A percentile compares a stretch with the other conserved stretches of the same genome.
Conservation (phyloP, 2,888 invertebrate genomes). For the Tromatobia lineatoria region DNA sequence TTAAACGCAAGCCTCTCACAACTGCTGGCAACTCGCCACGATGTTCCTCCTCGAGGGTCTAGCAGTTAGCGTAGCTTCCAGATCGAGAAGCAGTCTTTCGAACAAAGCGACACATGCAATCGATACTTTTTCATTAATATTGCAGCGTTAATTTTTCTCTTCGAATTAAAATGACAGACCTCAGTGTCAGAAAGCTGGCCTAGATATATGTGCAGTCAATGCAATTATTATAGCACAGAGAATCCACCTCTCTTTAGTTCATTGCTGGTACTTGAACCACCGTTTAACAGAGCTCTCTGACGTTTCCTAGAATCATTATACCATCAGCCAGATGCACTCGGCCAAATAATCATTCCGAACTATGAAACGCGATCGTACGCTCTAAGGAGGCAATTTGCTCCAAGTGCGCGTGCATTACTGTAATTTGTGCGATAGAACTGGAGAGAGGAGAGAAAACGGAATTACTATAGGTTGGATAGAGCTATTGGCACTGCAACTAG, state of each 20-base stretch:
- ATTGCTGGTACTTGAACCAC: slow-evolving; percentile 13
- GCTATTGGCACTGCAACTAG: slow-evolving; percentile 33
- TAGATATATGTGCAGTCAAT: neutral
- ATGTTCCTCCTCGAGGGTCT: slow-evolving; percentile 55
- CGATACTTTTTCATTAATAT: slow-evolving; percentile 35
- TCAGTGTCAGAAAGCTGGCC: neutral
- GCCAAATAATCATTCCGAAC: slow-evolving; percentile 64
- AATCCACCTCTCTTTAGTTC: slow-evolving; percentile 38
- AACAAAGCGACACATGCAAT: slow-evolving; percentile 21
- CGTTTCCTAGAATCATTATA: slow-evolving; percentile 62
- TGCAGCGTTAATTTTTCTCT: neutral
- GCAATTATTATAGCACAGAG: neutral
- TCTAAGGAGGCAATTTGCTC: slow-evolving; percentile 66
- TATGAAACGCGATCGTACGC: slow-evolving; percentile 63
- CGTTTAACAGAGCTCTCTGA: slow-evolving; percentile 44
- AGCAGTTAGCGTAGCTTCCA: slow-evolving; percentile 57
- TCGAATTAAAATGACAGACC: neutral
- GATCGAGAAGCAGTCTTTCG: slow-evolving; percentile 45
- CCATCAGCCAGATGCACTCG: slow-evolving; percentile 61
- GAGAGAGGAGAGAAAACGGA: slow-evolving; percentile 47
- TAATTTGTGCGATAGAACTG: slow-evolving; percentile 62
- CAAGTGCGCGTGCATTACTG: slow-evolving; percentile 66
- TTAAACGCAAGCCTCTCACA: slow-evolving; percentile 68
- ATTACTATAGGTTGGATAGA: slow-evolving; percentile 53
- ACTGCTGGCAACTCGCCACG: slow-evolving; percentile 71